These are phyloP conservation scores for Dorcus hopei DNA, from an alignment of 2,888 invertebrate species.

Conservation along the genomic window DNA sequence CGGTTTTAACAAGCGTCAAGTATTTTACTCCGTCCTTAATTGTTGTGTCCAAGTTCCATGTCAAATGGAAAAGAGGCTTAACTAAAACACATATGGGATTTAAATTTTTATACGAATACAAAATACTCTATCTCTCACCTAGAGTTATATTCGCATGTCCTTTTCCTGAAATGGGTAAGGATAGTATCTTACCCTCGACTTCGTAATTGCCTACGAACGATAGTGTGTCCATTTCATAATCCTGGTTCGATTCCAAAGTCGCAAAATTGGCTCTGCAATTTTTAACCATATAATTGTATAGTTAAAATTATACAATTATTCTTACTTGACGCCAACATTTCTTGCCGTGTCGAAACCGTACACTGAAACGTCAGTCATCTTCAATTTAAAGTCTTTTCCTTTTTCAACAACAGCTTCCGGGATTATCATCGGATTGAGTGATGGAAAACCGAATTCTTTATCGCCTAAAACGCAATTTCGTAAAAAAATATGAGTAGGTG, in stretches of 20 bases:
- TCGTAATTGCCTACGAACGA: conserved; percentile 8
- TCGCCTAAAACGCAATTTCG: conserved; percentile 25
- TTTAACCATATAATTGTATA: not conserved
- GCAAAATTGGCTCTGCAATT: no score
- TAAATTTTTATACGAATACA: not conserved
- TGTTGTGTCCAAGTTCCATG: conserved; percentile 1
- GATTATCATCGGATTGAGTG: conserved; percentile 29
- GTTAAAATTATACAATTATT: not conserved
- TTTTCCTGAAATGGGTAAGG: conserved; percentile 5
- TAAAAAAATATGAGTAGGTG: no score
- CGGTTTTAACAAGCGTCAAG: conserved; percentile 1
- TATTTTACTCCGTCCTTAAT: conserved; percentile 9
- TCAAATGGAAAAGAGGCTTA: not conserved
- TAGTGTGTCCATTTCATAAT: not conserved
- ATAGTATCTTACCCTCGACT: conserved; percentile 9
- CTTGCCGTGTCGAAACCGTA: conserved; percentile 25
- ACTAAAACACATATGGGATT: not conserved
- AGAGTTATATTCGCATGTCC: conserved; percentile 9
- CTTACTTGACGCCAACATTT: conserved; percentile 25
- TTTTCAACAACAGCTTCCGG: conserved; percentile 25
- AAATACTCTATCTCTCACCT: not conserved
- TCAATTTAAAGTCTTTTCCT: conserved; percentile 23
- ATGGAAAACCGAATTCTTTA: conserved; percentile 29
- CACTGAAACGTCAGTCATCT: conserved; percentile 24
- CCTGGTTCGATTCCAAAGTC: no score